Base-by-base conservation (phyloP, 2,797 vertebrate genomes). In the Craterocephalus amniculus region DNA sequence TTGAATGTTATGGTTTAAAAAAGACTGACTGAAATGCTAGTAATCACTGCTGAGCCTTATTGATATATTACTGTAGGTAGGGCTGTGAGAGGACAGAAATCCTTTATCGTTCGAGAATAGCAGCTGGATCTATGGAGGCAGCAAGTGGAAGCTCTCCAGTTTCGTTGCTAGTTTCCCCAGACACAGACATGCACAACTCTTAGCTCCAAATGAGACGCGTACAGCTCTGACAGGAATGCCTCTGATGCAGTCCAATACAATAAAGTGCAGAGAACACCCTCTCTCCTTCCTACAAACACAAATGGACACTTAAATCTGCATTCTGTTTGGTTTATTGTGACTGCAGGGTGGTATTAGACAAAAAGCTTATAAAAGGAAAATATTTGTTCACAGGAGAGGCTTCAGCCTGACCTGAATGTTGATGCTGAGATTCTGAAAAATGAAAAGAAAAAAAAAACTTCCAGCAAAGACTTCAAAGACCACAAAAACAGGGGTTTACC, bases 141-240 rank as follows among this genome's bases (percentile, higher is more conserved):
- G 59, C 67, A n/a, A 67, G 32, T 79, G 80, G 77, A 83, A 76
- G 58, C 32, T 38, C 72, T 85, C 84, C 88, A 88, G 78, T 57
- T 35, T 49, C 58, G 72, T 81, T 81, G 64, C 63, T 18, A 60
- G 83, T 76, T 77, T 71, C 83, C 31, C 67, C 83, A 74, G 73
- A 81, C 57, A 58, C 72, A 51, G 64, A 78, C 86, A 68, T 74
- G 84, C 81, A 80, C 60, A 45, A 76, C 60, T 80, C 85, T 79
- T 61, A 79, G 64, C 59, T 75, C 63, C 60, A 74, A 63, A 74
- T 32, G 48, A 70, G 45, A 79, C 73, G 76, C 57, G 58, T 78
- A 59, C 38, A 43, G 63, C 79, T 67, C 58, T 27, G 49, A 62
- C 55, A 69, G 4, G 22, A 10, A 68, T 68, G 60, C 70, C 58